Evolutionary conservation across 2,797 vertebrate genomes (phyloP).

Genomic region (Eulemur rubriventer): DNA sequence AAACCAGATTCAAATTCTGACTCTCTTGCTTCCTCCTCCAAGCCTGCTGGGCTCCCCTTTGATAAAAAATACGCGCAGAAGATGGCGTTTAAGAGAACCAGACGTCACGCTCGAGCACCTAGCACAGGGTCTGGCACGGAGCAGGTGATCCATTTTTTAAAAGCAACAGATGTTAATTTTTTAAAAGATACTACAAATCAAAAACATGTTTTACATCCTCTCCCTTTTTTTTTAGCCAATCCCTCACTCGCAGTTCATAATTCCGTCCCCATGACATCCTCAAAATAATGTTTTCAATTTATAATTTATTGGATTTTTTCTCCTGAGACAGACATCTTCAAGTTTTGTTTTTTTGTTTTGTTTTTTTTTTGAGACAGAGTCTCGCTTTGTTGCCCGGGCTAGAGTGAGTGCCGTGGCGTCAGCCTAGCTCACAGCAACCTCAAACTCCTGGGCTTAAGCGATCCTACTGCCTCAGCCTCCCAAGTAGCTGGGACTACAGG

Average conservation of each 20-base stretch:
- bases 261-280: not conserved
- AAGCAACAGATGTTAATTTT: constrained; percentile 69
- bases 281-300: constrained; percentile 34
- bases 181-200: constrained; percentile 50
- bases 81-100: not conserved
- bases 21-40: not conserved
- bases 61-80: not conserved
- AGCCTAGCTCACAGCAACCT: too few relatives aligned
- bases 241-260: not conserved
- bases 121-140: not conserved
- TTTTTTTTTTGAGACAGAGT: too few relatives aligned
- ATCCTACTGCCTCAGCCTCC: too few relatives aligned
- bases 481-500: too few relatives aligned
- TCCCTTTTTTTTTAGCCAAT: not conserved
- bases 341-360: too few relatives aligned
- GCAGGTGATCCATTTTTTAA: constrained; percentile 55
- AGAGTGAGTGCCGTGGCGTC: too few relatives aligned
- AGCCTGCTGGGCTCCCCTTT: not conserved
- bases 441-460: too few relatives aligned
- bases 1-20: not conserved
- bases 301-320: constrained; percentile 36
- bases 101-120: rapidly evolving
- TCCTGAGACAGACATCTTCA: not conserved
- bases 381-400: too few relatives aligned
- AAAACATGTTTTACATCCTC: not conserved